Base-by-base conservation (phyloP, 2,797 vertebrate species). In the Tangara arthus region DNA sequence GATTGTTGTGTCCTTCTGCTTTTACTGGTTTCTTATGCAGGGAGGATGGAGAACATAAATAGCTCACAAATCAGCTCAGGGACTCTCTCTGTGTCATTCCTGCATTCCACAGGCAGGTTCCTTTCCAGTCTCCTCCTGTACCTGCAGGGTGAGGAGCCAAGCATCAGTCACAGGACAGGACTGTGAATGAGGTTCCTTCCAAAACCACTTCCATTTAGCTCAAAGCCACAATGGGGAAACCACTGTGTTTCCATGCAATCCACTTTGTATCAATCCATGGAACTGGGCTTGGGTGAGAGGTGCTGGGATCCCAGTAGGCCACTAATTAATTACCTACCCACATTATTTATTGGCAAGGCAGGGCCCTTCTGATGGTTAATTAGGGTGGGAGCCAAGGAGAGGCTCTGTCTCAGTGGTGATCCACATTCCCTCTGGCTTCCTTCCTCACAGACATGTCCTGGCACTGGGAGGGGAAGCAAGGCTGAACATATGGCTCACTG, bases 401-500 rank as follows among this genome's bases (percentile, higher is more conserved):
- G 76, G 91, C 89, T 93, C 55, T 1, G 0, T 91, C 83, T 87
- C 77, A 5, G n/a, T 75, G 76, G 66, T 0, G 11, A 85, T 86
- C 59, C 59, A 82, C 39, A 1, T 60, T 90, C 78, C 89, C 79
- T 72, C 89, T 80, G 94, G 93, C 81, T 90, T 73, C 89, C 73
- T 95, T 93, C 94, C 93, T 96, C 52, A 2, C 87, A 91, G 96
- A 41, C 85, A 63, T 2, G 1, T 90, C 92, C 90, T 96, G 95
- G 89, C 87, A 59, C 30, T 52, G 80, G 4, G 70, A 85, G 76
- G 65, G 61, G 70, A 88, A 94, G 86, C 85, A 87, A 78, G 85
- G 47, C 21, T 89, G 92, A 94, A 53, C 96, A 96, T 95, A 95
- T 90, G 95, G 95, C 94, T 96, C 72, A 39, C 19, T 87, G 87